Conservation (phyloP, 2,113 vertebrate genomes). For the Tragulus kanchil region DNA sequence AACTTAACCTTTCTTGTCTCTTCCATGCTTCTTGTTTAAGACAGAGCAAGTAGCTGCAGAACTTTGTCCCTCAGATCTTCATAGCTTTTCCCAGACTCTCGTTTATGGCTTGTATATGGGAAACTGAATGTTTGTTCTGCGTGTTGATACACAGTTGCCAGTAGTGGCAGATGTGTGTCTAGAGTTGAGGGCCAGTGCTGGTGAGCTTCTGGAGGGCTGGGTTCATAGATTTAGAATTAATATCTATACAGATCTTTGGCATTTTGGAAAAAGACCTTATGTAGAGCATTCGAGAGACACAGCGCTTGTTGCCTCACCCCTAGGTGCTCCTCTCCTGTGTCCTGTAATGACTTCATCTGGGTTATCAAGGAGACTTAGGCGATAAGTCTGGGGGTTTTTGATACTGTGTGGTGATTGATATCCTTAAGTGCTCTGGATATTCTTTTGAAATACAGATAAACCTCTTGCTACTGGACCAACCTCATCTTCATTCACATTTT, state of each 20-base stretch:
- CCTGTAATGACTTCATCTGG: not conserved
- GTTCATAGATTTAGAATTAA: not conserved
- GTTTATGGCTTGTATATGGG: slow-evolving; percentile 29
- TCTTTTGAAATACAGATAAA: slow-evolving; percentile 28
- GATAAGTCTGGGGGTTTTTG: not conserved
- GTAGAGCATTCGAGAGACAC: not conserved
- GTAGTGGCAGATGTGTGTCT: not conserved
- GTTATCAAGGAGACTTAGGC: not conserved
- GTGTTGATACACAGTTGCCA: not conserved
- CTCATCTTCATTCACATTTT: not conserved
- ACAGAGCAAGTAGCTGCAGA: not conserved
- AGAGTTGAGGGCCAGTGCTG: not conserved
- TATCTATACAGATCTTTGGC: too few relatives aligned
- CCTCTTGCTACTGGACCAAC: not conserved
- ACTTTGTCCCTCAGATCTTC: not conserved
- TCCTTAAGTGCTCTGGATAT: not conserved
- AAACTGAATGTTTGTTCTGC: not conserved
- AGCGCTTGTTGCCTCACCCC: not conserved
- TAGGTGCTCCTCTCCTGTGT: not conserved
- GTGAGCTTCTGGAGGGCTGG: not conserved
- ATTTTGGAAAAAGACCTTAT: not conserved
- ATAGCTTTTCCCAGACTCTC: not conserved
- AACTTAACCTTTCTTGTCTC: not conserved
- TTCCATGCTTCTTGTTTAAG: slow-evolving; percentile 3
- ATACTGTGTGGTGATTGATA: not conserved